Conservation (phyloP, 2,888 invertebrate genomes). For the Quadroppia sp. region DNA sequence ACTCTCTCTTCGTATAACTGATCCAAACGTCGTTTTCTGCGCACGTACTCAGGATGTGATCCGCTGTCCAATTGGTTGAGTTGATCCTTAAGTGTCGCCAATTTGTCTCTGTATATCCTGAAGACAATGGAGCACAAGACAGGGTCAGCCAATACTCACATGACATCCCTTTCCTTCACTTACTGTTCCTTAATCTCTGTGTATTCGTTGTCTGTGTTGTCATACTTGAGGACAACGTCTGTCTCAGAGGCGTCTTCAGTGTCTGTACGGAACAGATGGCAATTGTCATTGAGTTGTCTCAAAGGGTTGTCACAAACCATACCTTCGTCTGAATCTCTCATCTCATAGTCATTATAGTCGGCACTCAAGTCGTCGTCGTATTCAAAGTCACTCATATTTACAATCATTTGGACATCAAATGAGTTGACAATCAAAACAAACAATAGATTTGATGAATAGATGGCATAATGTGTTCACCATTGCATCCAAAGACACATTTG, state of each 20-base stretch:
- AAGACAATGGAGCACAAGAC: too few species aligned
- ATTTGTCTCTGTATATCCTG: conserved; percentile 69
- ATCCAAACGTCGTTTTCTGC: conserved; percentile 74
- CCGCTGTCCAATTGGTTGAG: conserved; percentile 80
- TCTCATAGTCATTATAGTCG: conserved; percentile 39
- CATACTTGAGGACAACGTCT: conserved; percentile 63
- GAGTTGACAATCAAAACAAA: too few species aligned
- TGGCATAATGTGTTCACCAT: too few species aligned
- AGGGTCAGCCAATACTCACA: background rate
- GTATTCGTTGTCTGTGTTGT: conserved; percentile 67
- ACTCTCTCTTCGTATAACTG: conserved; percentile 72
- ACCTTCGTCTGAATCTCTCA: conserved; percentile 47
- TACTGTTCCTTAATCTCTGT: conserved; percentile 83
- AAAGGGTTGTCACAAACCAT: background rate
- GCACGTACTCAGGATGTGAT: conserved; percentile 76
- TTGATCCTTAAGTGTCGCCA: conserved; percentile 81
- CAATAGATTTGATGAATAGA: too few species aligned
- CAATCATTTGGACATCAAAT: too few species aligned
- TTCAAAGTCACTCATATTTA: conserved; percentile 47
- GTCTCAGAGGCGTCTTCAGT: conserved; percentile 96
- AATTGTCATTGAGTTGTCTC: background rate
- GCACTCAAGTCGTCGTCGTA: conserved; percentile 45
- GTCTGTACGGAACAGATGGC: conserved; percentile 59
- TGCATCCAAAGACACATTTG: too few species aligned
- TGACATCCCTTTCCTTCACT: conserved; percentile 52